A percentile compares a stretch with the other conserved stretches of the same genome.
phyloP scores from a whole-genome alignment of 2,888 invertebrate species.

The Cephus runcator region DNA sequence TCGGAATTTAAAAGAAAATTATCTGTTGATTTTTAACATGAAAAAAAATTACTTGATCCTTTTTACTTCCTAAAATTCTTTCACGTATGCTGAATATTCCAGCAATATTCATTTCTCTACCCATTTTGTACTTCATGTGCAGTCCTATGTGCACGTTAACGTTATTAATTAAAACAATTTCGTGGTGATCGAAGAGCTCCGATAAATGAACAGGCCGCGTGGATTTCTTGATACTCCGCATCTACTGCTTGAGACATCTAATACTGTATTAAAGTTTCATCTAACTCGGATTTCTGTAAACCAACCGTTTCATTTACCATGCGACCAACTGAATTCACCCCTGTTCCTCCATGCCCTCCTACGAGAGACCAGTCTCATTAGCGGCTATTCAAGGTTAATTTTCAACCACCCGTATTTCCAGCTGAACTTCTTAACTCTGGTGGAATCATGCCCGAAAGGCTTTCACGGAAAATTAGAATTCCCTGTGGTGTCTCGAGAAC shows the following conservation, averaged over 20 bases:
- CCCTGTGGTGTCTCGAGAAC: not conserved
- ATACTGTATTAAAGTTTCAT: not conserved
- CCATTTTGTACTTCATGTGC: too few species aligned
- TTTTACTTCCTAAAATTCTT: too few species aligned
- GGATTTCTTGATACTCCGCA: not conserved
- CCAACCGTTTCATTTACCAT: not conserved
- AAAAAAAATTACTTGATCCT: too few species aligned
- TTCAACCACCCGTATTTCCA: not conserved
- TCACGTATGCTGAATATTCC: too few species aligned
- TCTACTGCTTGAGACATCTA: not conserved
- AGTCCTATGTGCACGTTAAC: not conserved
- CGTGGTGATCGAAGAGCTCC: not conserved
- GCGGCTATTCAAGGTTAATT: not conserved
- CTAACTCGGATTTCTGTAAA: not conserved
- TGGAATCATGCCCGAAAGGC: not conserved
- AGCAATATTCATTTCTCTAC: too few species aligned
- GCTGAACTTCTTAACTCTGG: not conserved
- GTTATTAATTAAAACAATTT: not conserved
- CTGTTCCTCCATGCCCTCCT: not conserved
- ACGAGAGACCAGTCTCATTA: not conserved
- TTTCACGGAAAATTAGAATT: not conserved
- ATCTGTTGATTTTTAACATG: too few species aligned
- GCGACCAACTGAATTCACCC: not conserved
- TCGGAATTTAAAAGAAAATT: too few species aligned
- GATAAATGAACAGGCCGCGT: not conserved